Conservation (phyloP, 2,797 vertebrate species). For the Galago senegalensis region DNA sequence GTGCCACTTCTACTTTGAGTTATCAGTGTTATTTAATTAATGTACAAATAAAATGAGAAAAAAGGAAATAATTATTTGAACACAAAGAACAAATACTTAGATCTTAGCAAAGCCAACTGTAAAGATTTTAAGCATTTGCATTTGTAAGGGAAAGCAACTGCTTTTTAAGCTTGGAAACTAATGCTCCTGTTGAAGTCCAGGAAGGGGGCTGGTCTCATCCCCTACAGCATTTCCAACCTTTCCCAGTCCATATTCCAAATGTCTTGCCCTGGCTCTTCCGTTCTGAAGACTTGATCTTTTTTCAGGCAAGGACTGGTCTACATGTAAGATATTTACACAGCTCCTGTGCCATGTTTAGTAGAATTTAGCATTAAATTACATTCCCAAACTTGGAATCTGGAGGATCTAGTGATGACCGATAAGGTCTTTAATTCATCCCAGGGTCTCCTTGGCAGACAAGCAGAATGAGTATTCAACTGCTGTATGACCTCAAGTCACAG, state of each 20-base stretch:
- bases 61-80: constrained; percentile 20
- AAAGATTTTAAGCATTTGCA: not conserved
- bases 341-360: not conserved
- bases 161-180: not conserved
- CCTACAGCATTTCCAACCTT: not conserved
- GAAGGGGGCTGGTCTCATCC: not conserved
- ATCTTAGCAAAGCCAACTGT: not conserved
- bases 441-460: not conserved
- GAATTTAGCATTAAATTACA: not conserved
- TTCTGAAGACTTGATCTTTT: not conserved
- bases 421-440: not conserved
- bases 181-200: not conserved
- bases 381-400: not conserved
- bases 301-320: not conserved
- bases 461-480: not conserved
- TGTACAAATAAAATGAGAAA: not conserved
- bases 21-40: not conserved
- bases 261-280: not conserved
- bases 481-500: not conserved
- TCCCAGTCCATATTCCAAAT: not conserved
- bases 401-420: not conserved
- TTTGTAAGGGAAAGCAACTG: not conserved
- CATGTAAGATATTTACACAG: not conserved
- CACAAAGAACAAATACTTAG: not conserved
- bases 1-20: not conserved